Evolutionary conservation across 53 echinoderm and acorn worm genomes (phyloP).

Genomic region (Holothuria leucospilota): DNA sequence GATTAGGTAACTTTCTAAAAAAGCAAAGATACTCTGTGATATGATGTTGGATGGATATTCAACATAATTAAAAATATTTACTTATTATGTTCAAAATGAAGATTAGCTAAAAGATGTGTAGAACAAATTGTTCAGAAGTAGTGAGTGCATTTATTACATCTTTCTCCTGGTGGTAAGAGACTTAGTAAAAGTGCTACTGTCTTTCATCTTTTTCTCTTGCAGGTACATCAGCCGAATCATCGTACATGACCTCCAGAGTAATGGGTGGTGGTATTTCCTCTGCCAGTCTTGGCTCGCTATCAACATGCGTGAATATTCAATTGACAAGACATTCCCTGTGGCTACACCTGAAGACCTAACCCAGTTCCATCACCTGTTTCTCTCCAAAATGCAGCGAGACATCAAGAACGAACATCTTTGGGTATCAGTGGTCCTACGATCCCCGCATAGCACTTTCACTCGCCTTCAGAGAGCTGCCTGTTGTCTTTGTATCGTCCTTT

Average conservation of each 20-base stretch:
- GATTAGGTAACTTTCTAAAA: too few relatives aligned
- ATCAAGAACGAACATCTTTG: slow-evolving; percentile 92
- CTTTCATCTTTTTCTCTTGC: neutral
- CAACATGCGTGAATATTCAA: slow-evolving; percentile 62
- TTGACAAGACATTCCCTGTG: slow-evolving; percentile 80
- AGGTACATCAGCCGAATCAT: slow-evolving; percentile 90
- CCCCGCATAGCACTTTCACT: slow-evolving; percentile 87
- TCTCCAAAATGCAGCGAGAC: slow-evolving; percentile 73
- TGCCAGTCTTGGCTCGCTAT: slow-evolving; percentile 92
- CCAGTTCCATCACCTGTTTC: slow-evolving; percentile 79
- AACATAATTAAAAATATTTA: too few relatives aligned
- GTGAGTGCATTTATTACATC: too few relatives aligned
- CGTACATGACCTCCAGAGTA: slow-evolving; percentile 87
- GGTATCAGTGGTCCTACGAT: slow-evolving; percentile 80
- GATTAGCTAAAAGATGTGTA: too few relatives aligned
- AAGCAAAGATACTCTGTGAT: too few relatives aligned
- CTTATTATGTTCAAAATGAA: too few relatives aligned
- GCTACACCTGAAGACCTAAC: slow-evolving; percentile 76
- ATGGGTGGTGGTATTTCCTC: slow-evolving; percentile 90
- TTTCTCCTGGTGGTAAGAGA: too few relatives aligned
- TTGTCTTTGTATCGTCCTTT: slow-evolving; percentile 81
- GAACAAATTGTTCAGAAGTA: too few relatives aligned
- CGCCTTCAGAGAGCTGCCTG: slow-evolving; percentile 90
- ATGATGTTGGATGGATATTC: too few relatives aligned
- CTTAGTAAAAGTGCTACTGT: neutral